Base-by-base conservation (phyloP, 2,113 vertebrate species). In the Monarcha castaneiventris region DNA sequence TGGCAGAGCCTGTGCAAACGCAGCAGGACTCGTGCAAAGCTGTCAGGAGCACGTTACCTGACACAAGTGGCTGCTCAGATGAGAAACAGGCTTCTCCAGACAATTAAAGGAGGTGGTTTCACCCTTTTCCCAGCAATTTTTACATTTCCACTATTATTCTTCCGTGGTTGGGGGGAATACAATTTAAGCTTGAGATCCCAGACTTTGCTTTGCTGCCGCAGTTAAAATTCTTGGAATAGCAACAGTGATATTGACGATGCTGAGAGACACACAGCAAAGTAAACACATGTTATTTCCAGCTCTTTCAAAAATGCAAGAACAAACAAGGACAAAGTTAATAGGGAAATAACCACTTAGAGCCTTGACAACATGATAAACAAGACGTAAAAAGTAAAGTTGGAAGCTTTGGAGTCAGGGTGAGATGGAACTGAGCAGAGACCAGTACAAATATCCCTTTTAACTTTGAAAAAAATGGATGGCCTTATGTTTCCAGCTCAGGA, bases 291-390 rank as follows among this genome's bases (percentile, higher is more conserved):
- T 97, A 95, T 96, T 97, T 95, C 92, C 93, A 96, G 96, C 96
- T 90, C 93, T 95, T 96, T 94, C 85, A 90, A 72, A 97, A 97
- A 97, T 68, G 91, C 91, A 95, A 94, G 96, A 96, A 96, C 96
- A 97, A 96, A 96, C 92, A 96, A 93, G 96, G 93, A 94, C 96
- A 84, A 94, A 93, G 93, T 96, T 96, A 97, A 97, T 96, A 93
- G 86, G 94, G 96, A 96, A 97, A 95, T 94, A 96, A 90, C 92
- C 94, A 96, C 96, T 96, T 89, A 78, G 92, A 92, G 93, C 83
- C 86, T 75, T 96, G 90, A 94, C 88, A 93, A 87, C 85, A 72
- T 4, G 10, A 92, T 96, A 97, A 97, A 96, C 94, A 96, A 51
- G 58, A 90, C 93, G 89, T 85, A 62, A 84, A 96, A 96, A 89